These are phyloP conservation scores for Aurelia sp. DNA, from an alignment of 30 jellyfish, hydroid and myxozoan species.

Conservation along the genomic window DNA sequence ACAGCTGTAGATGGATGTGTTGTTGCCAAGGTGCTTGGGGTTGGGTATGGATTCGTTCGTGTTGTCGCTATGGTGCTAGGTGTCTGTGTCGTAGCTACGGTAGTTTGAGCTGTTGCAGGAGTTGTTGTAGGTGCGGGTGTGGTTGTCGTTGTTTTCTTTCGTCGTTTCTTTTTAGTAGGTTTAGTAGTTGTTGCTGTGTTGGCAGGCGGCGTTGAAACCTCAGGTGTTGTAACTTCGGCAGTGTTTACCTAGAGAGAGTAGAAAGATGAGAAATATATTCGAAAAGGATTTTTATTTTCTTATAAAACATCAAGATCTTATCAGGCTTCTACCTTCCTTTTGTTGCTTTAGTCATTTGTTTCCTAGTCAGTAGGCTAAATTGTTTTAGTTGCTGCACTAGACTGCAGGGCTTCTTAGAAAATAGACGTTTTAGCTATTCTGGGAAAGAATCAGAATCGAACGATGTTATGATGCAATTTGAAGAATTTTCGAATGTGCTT, in stretches of 20 bases:
- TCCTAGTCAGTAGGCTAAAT: too few species aligned
- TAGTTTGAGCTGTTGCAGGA: not conserved
- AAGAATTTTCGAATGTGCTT: too few species aligned
- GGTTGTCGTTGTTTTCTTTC: constrained; percentile 25
- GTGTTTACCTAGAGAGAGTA: not conserved
- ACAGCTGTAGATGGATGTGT: constrained; percentile 4
- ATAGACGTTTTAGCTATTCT: too few species aligned
- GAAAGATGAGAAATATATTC: too few species aligned
- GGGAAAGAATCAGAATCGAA: too few species aligned
- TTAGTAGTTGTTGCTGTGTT: constrained; percentile 1
- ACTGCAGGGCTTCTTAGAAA: too few species aligned
- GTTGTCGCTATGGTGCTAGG: constrained; percentile 33
- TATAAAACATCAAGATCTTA: too few species aligned
- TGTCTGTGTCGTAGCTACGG: constrained; percentile 19
- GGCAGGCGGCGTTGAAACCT: not conserved
- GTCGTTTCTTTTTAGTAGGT: not conserved
- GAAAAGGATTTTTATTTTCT: too few species aligned
- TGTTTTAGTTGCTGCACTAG: too few species aligned
- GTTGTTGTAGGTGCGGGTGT: not conserved
- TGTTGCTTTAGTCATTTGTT: too few species aligned
- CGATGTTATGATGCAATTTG: too few species aligned
- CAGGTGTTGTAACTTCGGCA: not conserved
- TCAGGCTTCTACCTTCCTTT: too few species aligned
- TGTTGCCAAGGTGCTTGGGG: constrained; percentile 11
- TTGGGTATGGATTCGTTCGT: constrained; percentile 14